phyloP scores from a whole-genome alignment of 2,888 invertebrate genomes.

The Lamproptera curius region DNA sequence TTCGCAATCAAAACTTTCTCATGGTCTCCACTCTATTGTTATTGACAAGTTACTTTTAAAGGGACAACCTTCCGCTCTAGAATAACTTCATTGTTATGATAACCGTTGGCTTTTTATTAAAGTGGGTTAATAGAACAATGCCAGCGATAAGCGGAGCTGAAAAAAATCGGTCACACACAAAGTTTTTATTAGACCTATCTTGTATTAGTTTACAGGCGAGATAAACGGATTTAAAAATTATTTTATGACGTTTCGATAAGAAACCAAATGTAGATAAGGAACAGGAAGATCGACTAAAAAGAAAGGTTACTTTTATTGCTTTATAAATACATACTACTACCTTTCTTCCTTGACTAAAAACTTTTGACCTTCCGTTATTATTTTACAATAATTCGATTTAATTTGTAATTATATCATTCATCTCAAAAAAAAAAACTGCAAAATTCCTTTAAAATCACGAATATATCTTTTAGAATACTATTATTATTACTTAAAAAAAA shows the following conservation, averaged over 20 bases:
- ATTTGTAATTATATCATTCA: no score
- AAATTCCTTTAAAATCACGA: no score
- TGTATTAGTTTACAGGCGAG: background rate
- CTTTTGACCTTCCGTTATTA: no score
- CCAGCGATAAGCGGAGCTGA: slow-evolving; percentile 8
- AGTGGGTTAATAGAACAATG: slow-evolving; percentile 21
- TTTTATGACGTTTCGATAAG: no score
- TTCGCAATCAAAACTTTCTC: slow-evolving; percentile 17
- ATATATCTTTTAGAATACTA: no score
- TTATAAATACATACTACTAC: no score
- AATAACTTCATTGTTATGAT: slow-evolving; percentile 11
- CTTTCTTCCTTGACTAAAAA: no score
- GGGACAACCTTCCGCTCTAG: slow-evolving; percentile 11
- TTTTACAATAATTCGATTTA: no score
- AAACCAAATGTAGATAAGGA: background rate
- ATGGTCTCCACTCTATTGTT: slow-evolving; percentile 14
- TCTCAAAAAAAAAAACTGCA: no score
- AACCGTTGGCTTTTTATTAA: slow-evolving; percentile 8
- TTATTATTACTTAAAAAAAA: no score
- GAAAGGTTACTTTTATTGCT: background rate
- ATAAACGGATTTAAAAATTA: background rate
- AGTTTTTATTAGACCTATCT: background rate
- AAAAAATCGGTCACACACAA: background rate
- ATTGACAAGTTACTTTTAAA: slow-evolving; percentile 10
- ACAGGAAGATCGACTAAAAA: background rate